These are phyloP conservation scores for Boloria selene DNA, from an alignment of 2,888 invertebrate species.

Conservation along the genomic window DNA sequence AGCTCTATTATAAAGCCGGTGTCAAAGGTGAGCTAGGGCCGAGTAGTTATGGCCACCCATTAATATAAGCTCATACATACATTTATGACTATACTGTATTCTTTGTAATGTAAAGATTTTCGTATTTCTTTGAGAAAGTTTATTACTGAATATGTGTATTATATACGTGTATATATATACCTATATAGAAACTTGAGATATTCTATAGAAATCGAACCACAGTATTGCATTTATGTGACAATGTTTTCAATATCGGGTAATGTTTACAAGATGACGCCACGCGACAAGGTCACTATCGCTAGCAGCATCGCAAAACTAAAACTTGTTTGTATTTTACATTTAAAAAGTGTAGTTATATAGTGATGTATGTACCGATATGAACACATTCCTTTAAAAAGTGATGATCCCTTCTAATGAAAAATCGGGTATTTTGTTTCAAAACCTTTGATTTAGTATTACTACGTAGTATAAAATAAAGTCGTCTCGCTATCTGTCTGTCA, in stretches of 20 bases:
- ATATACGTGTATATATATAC: no score
- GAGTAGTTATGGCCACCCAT: conserved; percentile 23
- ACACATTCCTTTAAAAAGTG: no score
- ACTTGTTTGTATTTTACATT: conserved; percentile 4
- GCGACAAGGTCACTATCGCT: conserved; percentile 29
- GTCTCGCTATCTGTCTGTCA: no score
- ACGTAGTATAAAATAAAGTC: no score
- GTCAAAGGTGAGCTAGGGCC: conserved; percentile 35
- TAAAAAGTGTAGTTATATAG: no score
- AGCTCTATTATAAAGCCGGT: conserved; percentile 29
- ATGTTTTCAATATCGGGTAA: conserved; percentile 1
- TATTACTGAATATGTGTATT: no score
- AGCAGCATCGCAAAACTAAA: conserved; percentile 11
- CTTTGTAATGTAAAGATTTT: not conserved
- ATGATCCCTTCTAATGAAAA: no score
- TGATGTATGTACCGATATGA: no score
- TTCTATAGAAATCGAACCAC: not conserved
- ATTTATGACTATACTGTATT: conserved; percentile 5
- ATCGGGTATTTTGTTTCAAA: no score
- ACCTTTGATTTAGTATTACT: no score
- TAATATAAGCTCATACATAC: conserved; percentile 6
- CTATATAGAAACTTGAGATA: no score
- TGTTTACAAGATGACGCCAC: conserved; percentile 30
- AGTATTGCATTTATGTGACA: not conserved
- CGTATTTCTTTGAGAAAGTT: no score